Conservation (phyloP, 2,888 invertebrate species). For the Rhagonycha fulva region DNA sequence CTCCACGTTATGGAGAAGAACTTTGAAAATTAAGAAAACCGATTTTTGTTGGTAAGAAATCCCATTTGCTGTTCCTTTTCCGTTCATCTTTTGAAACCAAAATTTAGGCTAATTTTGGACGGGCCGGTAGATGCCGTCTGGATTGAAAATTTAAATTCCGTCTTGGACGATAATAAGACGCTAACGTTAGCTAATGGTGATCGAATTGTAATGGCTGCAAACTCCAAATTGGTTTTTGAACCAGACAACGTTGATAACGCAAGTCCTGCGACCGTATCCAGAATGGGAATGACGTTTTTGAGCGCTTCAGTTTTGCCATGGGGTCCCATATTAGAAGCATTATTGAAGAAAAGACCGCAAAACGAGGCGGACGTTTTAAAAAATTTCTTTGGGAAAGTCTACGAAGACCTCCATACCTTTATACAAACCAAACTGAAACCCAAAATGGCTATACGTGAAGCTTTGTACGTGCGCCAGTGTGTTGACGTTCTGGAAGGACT, state of each 20-base stretch:
- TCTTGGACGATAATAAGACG: constrained; percentile 89
- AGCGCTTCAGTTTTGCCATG: constrained; percentile 85
- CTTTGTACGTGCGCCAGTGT: constrained; percentile 81
- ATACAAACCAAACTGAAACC: constrained; percentile 69
- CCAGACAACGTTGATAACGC: constrained; percentile 92
- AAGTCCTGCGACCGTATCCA: constrained; percentile 87
- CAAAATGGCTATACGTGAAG: constrained; percentile 83
- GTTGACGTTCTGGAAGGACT: constrained; percentile 78
- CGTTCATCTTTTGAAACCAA: neutral
- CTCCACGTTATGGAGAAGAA: constrained; percentile 85
- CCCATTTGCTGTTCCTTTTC: neutral
- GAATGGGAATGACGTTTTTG: constrained; percentile 91
- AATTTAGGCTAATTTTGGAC: constrained; percentile 68
- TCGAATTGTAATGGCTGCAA: constrained; percentile 87
- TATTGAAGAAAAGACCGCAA: constrained; percentile 68
- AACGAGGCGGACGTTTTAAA: constrained; percentile 67
- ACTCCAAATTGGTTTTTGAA: constrained; percentile 85
- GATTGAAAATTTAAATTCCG: constrained; percentile 93
- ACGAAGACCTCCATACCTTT: constrained; percentile 72
- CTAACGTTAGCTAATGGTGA: constrained; percentile 89
- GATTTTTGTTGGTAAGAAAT: constrained; percentile 69
- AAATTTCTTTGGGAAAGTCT: constrained; percentile 70
- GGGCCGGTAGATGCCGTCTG: constrained; percentile 93
- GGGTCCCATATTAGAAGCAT: constrained; percentile 79
- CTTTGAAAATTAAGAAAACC: constrained; percentile 74